These are phyloP conservation scores for Bothrops jararaca DNA, from an alignment of 2,113 vertebrate species.

Conservation along the genomic window DNA sequence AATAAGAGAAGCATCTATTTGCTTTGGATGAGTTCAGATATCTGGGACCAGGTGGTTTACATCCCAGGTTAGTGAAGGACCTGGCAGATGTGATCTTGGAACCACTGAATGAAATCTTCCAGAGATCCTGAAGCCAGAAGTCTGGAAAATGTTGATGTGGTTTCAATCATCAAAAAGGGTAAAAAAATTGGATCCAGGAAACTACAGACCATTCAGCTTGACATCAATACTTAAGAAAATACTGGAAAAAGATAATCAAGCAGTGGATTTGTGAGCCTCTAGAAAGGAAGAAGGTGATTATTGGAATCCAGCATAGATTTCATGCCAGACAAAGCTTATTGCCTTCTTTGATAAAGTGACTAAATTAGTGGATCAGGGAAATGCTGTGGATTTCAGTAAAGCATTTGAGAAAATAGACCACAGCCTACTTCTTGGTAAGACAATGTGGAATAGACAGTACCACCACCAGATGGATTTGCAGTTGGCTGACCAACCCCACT, in stretches of 20 bases:
- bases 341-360: too few relatives aligned
- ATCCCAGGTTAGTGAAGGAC: neutral
- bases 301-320: too few relatives aligned
- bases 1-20: neutral
- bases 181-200: too few relatives aligned
- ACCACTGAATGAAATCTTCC: neutral
- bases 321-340: too few relatives aligned
- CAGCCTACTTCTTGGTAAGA: too few relatives aligned
- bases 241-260: neutral
- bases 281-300: neutral
- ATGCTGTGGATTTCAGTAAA: too few relatives aligned
- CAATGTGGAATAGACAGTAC: too few relatives aligned
- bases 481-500: too few relatives aligned
- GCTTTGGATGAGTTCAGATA: neutral
- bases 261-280: neutral
- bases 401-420: too few relatives aligned
- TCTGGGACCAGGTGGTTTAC: neutral
- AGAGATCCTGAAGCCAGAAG: neutral
- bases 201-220: neutral
- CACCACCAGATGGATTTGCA: too few relatives aligned
- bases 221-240: neutral
- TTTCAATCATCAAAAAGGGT: neutral
- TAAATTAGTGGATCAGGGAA: too few relatives aligned
- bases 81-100: neutral
- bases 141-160: neutral